phyloP scores from a whole-genome alignment of 2,888 invertebrate species.

The Metopia argyrocephala region DNA sequence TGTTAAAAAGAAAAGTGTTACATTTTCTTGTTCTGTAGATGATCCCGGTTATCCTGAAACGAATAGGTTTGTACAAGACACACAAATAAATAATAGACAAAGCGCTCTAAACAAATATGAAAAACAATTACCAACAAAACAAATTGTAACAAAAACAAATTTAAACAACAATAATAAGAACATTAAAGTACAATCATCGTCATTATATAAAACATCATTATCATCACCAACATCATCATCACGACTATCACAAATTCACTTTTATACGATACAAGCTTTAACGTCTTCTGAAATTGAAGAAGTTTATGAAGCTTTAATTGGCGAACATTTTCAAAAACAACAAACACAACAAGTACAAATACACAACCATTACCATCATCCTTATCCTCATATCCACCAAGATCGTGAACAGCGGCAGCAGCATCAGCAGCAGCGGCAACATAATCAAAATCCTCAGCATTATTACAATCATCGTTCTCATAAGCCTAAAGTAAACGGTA shows the following conservation, averaged over 20 bases:
- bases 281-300: constrained; percentile 72
- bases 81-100: constrained; percentile 21
- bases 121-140: constrained; percentile 60
- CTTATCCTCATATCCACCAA: constrained; percentile 55
- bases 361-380: constrained; percentile 57
- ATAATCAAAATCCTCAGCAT: constrained; percentile 48
- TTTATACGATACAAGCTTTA: constrained; percentile 73
- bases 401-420: constrained; percentile 55
- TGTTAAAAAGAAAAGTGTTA: constrained; percentile 89
- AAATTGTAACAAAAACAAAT: constrained; percentile 47
- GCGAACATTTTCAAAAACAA: constrained; percentile 70
- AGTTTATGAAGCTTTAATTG: constrained; percentile 73
- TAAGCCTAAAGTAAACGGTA: background rate
- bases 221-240: constrained; percentile 33
- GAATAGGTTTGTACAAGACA: constrained; percentile 75
- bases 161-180: constrained; percentile 30
- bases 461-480: constrained; percentile 23
- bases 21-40: constrained; percentile 90
- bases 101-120: constrained; percentile 50
- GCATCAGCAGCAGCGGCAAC: constrained; percentile 60
- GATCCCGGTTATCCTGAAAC: constrained; percentile 89
- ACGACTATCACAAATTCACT: constrained; percentile 68
- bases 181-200: constrained; percentile 32
- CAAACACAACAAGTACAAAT: constrained; percentile 50
- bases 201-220: constrained; percentile 43